These are phyloP conservation scores for Chlorodrepanis virens DNA, from an alignment of 2,113 vertebrate species.

Conservation along the genomic window DNA sequence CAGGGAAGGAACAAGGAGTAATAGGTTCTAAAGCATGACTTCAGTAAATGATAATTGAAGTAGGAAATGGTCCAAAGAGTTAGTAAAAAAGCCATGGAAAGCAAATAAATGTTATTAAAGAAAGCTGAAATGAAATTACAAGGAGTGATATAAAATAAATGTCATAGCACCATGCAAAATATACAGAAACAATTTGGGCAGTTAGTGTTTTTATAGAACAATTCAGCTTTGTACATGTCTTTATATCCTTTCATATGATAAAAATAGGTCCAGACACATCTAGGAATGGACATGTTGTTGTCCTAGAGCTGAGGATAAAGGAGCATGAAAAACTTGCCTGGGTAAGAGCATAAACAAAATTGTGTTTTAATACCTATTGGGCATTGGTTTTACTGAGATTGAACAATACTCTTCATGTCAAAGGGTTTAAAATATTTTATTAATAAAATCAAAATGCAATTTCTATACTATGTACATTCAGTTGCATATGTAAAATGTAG, in stretches of 20 bases:
- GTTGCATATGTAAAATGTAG: background rate
- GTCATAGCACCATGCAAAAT: background rate
- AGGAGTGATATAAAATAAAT: conserved; percentile 1
- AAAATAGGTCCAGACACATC: background rate
- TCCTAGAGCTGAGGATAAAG: background rate
- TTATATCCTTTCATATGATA: background rate
- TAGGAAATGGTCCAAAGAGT: conserved; percentile 1
- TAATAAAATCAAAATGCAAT: background rate
- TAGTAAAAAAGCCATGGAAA: conserved; percentile 1
- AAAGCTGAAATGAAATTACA: conserved; percentile 18
- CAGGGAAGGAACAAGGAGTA: background rate
- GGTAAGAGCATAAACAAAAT: background rate
- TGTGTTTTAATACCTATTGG: background rate
- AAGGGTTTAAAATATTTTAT: background rate
- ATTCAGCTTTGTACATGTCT: background rate
- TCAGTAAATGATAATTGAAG: conserved; percentile 12
- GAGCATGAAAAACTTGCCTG: background rate
- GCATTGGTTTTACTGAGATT: background rate
- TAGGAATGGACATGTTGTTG: background rate
- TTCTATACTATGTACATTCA: background rate
- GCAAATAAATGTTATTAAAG: background rate
- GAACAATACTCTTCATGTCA: background rate
- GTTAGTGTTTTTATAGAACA: background rate
- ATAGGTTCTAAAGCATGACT: background rate
- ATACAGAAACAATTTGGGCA: background rate